Conservation (phyloP, 2,888 invertebrate species). For the Atethmia centrago region DNA sequence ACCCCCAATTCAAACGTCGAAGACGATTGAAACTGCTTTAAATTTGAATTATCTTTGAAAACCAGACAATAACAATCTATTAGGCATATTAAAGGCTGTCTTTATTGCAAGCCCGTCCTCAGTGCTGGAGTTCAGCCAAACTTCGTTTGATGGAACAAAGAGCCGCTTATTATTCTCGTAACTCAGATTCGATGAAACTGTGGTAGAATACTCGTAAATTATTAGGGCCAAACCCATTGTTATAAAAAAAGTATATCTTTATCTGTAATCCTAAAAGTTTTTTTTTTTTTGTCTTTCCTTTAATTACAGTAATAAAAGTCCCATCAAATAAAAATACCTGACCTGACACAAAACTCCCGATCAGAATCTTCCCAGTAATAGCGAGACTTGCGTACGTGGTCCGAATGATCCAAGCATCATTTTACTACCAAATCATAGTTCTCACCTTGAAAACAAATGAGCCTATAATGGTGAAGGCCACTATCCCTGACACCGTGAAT, state of each 20-base stretch:
- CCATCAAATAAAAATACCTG: conserved; percentile 16
- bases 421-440: conserved; percentile 67
- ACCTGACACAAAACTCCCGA: conserved; percentile 45
- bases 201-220: conserved; percentile 36
- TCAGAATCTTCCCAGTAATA: conserved; percentile 35
- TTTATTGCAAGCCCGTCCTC: conserved; percentile 52
- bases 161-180: conserved; percentile 45
- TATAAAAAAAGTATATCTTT: neutral
- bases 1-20: conserved; percentile 3
- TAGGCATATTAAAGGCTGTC: conserved; percentile 56
- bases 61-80: conserved; percentile 59
- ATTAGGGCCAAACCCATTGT: conserved; percentile 1
- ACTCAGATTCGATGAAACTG: conserved; percentile 40
- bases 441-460: conserved; percentile 66
- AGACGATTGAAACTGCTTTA: conserved; percentile 28
- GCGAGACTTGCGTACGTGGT: conserved; percentile 30
- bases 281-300: neutral
- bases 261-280: neutral
- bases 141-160: conserved; percentile 51
- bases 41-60: conserved; percentile 46
- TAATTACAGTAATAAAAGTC: conserved; percentile 17
- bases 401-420: conserved; percentile 59
- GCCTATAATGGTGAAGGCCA: conserved; percentile 59
- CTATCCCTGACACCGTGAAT: conserved; percentile 68
- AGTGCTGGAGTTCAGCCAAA: conserved; percentile 61